These are phyloP conservation scores for Indicator maculatus DNA, from an alignment of 2,113 vertebrate genomes.

Conservation along the genomic window DNA sequence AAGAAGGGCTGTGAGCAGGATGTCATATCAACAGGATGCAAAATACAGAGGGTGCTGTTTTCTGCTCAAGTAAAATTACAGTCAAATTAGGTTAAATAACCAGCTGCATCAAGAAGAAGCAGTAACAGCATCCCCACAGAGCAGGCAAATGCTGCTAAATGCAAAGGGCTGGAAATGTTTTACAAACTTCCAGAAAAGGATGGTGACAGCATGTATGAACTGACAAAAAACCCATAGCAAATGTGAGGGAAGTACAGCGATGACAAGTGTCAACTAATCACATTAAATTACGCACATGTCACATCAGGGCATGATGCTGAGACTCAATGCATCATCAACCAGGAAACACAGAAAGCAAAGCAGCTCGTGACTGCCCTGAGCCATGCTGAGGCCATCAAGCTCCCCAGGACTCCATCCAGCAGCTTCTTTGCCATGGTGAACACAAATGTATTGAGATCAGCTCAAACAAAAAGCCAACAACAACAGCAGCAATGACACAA, in stretches of 20 bases:
- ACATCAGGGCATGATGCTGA: neutral
- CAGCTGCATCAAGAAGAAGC: neutral
- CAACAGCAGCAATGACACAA: neutral
- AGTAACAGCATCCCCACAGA: neutral
- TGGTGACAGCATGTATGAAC: neutral
- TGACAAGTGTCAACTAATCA: neutral
- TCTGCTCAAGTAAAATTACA: neutral
- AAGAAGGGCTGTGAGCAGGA: neutral
- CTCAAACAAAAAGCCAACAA: neutral
- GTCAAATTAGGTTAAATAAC: neutral
- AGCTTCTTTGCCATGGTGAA: neutral
- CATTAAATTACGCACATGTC: neutral
- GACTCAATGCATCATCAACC: neutral
- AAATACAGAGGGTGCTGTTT: neutral
- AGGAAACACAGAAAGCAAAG: neutral
- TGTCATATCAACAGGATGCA: neutral
- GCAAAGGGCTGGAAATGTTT: neutral
- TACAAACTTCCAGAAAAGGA: neutral
- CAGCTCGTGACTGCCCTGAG: neutral
- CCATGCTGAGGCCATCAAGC: neutral
- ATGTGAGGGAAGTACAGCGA: neutral
- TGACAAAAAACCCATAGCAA: neutral
- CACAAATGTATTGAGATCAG: neutral
- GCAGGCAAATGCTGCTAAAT: neutral
- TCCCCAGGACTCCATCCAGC: neutral